phyloP scores from a whole-genome alignment of 2,888 invertebrate species.

The Odontothrips loti region DNA sequence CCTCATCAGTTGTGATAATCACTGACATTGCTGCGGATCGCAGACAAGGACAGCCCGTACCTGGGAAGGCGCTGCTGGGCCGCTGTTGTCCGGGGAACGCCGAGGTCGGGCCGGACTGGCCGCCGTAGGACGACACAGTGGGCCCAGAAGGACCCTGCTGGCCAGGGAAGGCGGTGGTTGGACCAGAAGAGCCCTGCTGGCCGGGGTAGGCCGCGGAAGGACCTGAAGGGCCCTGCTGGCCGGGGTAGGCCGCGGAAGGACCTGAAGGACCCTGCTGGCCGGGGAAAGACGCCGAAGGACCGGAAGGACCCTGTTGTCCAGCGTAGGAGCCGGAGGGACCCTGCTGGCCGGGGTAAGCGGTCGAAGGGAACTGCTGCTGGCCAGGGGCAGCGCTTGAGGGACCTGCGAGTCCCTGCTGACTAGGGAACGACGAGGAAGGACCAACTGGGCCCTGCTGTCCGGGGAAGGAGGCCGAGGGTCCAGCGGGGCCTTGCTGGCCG shows the following conservation, averaged over 20 bases:
- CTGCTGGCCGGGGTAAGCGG: conserved; percentile 36
- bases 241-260: conserved; percentile 34
- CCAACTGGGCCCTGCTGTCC: conserved; percentile 39
- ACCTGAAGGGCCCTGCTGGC: conserved; percentile 33
- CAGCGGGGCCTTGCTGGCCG: conserved; percentile 39
- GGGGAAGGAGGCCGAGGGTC: conserved; percentile 37
- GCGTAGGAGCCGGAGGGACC: conserved; percentile 44
- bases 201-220: conserved; percentile 35
- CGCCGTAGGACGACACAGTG: neutral
- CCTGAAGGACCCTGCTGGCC: conserved; percentile 38
- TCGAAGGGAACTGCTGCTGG: conserved; percentile 34
- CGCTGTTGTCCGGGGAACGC: conserved; percentile 38
- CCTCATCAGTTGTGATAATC: neutral
- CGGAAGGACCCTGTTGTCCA: conserved; percentile 41
- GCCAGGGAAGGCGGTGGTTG: conserved; percentile 22
- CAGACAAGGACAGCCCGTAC: conserved; percentile 36
- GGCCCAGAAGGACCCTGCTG: conserved; percentile 28
- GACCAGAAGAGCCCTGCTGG: conserved; percentile 36
- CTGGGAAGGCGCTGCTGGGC: conserved; percentile 37
- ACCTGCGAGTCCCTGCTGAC: conserved; percentile 36
- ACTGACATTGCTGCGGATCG: conserved; percentile 30
- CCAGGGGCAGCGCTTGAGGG: conserved; percentile 36
- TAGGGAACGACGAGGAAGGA: conserved; percentile 36
- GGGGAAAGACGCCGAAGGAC: conserved; percentile 36
- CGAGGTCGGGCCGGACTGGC: neutral